phyloP scores from a whole-genome alignment of 2,888 invertebrate species.

The Odontocolon sp. region DNA sequence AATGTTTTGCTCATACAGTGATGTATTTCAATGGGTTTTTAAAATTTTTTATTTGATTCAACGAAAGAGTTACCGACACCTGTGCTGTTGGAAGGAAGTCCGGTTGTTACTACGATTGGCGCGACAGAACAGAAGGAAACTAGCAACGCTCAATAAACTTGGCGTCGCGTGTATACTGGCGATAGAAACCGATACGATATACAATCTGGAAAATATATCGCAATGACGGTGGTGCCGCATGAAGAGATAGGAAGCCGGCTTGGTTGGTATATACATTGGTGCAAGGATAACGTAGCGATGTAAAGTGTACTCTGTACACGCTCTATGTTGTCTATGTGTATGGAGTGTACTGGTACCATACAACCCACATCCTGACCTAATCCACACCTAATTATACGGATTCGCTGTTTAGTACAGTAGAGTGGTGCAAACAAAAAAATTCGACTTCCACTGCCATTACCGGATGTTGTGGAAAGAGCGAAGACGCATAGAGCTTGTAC shows the following conservation, averaged over 20 bases:
- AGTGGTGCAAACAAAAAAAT: too few species aligned
- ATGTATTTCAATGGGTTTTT: too few species aligned
- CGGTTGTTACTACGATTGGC: background rate
- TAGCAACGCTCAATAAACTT: slow-evolving; percentile 13
- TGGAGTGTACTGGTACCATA: slow-evolving; percentile 27
- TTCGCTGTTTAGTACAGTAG: too few species aligned
- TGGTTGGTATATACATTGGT: background rate
- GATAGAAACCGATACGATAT: slow-evolving; percentile 60
- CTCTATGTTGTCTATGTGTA: too few species aligned
- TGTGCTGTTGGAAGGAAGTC: background rate
- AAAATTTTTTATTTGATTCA: background rate
- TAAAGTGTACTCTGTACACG: too few species aligned
- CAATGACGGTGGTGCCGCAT: slow-evolving; percentile 28
- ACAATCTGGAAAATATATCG: slow-evolving; percentile 66
- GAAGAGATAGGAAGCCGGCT: slow-evolving; percentile 33
- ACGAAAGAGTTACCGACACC: background rate
- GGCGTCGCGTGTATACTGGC: background rate
- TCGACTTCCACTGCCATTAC: too few species aligned
- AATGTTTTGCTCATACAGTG: too few species aligned
- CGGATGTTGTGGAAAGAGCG: slow-evolving; percentile 20
- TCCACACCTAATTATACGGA: slow-evolving; percentile 60
- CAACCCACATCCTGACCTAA: slow-evolving; percentile 41
- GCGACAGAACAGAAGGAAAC: background rate
- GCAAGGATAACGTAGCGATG: slow-evolving; percentile 38
- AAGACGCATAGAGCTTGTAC: slow-evolving; percentile 38